Conservation (phyloP, 2,888 invertebrate genomes). For the Callosobruchus maculatus region DNA sequence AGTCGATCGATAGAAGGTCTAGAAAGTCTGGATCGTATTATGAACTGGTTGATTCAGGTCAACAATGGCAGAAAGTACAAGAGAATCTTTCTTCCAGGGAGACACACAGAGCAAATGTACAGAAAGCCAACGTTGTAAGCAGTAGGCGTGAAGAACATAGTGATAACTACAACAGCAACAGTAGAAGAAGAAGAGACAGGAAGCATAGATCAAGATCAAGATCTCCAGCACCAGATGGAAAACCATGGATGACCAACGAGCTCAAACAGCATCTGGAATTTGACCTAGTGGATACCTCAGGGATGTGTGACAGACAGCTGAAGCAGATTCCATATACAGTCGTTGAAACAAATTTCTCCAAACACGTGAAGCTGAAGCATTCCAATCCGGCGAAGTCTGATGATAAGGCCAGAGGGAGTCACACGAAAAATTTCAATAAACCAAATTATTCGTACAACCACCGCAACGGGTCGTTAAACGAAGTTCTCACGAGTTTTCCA, state of each 20-base stretch:
- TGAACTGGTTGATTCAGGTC: slow-evolving; percentile 82
- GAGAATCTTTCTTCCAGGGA: slow-evolving; percentile 50
- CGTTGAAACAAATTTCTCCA: slow-evolving; percentile 67
- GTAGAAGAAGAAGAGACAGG: slow-evolving; percentile 29
- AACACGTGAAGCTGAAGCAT: slow-evolving; percentile 56
- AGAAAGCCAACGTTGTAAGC: slow-evolving; percentile 68
- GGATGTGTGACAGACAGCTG: slow-evolving; percentile 83
- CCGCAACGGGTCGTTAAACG: not conserved
- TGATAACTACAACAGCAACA: slow-evolving; percentile 15
- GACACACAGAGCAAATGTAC: slow-evolving; percentile 52
- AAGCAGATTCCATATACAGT: slow-evolving; percentile 87
- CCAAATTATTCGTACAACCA: not conserved
- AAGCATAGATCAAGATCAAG: slow-evolving; percentile 51
- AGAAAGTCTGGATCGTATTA: slow-evolving; percentile 43
- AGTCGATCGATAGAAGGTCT: slow-evolving; percentile 30
- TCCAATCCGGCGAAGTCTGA: slow-evolving; percentile 20
- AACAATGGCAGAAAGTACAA: slow-evolving; percentile 86
- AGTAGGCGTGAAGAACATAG: slow-evolving; percentile 23
- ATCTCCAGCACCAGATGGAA: slow-evolving; percentile 70
- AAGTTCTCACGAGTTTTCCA: not conserved
- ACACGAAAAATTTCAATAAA: not conserved
- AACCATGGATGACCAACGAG: slow-evolving; percentile 68
- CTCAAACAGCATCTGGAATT: slow-evolving; percentile 84
- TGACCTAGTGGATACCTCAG: slow-evolving; percentile 81
- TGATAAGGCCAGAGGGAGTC: slow-evolving; percentile 17